phyloP scores from a whole-genome alignment of 2,113 vertebrate genomes.

The Emydocephalus ijimae region DNA sequence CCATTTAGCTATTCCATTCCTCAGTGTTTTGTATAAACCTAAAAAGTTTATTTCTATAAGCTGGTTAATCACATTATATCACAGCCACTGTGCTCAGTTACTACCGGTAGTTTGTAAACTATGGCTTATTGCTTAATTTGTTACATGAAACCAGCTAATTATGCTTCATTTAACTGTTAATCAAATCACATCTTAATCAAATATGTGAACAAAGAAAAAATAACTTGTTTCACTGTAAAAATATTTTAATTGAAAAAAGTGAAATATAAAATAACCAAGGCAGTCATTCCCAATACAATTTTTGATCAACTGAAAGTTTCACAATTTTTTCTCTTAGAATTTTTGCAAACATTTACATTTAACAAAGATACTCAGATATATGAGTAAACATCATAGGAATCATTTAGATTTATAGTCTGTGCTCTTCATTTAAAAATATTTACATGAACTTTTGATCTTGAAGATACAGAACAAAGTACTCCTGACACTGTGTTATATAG shows the following conservation, averaged over 20 bases:
- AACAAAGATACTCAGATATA: conserved; percentile 19
- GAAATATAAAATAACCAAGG: conserved; percentile 52
- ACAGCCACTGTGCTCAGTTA: background rate
- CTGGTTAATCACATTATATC: background rate
- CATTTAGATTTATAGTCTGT: background rate
- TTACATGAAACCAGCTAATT: background rate
- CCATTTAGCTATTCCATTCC: background rate
- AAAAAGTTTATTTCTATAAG: background rate
- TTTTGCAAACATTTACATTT: conserved; percentile 11
- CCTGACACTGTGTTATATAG: background rate
- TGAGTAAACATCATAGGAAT: conserved; percentile 5
- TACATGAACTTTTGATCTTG: background rate
- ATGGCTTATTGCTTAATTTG: background rate
- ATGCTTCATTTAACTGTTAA: background rate
- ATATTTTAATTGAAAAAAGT: conserved; percentile 55
- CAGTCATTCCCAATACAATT: conserved; percentile 51
- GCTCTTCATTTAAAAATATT: background rate
- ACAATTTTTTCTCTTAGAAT: conserved; percentile 11
- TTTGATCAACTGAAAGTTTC: conserved; percentile 29
- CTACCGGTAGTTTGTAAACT: background rate
- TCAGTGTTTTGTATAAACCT: background rate
- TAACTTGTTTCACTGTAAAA: conserved; percentile 18
- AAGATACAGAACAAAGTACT: background rate
- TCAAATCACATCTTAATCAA: background rate
- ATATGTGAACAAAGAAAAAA: background rate